Evolutionary conservation across 2,888 invertebrate genomes (phyloP), one percentile per base, ranked within the genome.

Genomic region (Cheilosia vulpina): DNA sequence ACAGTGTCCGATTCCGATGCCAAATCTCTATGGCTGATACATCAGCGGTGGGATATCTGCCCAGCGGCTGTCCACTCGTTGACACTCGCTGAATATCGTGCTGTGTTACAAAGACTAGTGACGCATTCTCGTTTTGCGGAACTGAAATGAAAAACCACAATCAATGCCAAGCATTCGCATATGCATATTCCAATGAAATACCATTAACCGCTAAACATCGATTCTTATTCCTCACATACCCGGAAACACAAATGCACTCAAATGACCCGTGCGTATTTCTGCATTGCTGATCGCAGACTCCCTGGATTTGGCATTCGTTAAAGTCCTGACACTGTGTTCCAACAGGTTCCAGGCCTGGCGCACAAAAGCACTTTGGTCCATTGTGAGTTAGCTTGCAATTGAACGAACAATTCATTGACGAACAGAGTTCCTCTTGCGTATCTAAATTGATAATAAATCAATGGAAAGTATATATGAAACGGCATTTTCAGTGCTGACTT

Each of bases 351-450:
- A 94, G 94, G 0, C 97, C 96, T 47, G 92, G 91, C 21, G 94
- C 93, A 92, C 97, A 97, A 93, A 94, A 97, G 92, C 97, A 97
- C 69, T 94, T 93, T 43, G 95, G 94, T 4, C 96, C 97, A 87
- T 93, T 93, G 72, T 94, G 94, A 87, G 96, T 96, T 55, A 95
- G 94, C 89, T 94, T 94, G 91, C 97, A 97, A 66, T 94, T 95
- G 90, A 94, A 93, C 88, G 93, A 93, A 92, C 96, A 96, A 72
- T 93, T 92, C 88, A 93, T 91, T 19, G 89, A 89, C 47, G 90
- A 90, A 91, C 96, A 96, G 76, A 90, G 88, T 69, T 89, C 89
- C 68, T 92, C 91, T 88, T 91, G 90, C 73, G 89, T 91, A 89
- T 91, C 91, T 91, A 45, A 21, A n/a, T 19, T 11, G 38, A 52